Evolutionary conservation across 2,113 vertebrate species (phyloP), one percentile per base, ranked within the genome.

Genomic region (Phylloscopus whistleri): DNA sequence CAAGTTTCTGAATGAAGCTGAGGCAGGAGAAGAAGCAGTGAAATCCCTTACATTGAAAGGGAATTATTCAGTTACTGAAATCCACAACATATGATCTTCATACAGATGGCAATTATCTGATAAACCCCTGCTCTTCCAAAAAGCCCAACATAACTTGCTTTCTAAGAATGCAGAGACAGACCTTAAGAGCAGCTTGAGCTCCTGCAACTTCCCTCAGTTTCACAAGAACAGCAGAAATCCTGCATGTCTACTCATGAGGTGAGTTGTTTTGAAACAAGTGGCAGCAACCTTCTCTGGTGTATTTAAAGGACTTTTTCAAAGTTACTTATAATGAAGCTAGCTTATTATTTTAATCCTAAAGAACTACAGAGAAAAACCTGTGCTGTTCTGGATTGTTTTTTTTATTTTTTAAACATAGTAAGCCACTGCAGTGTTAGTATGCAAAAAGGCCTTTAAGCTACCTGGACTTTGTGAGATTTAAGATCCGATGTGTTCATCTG

Each of bases 401-500:
- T 37, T 10, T 43, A 39, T 10, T n/a, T 60, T 78, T 83, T 30
- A 43, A 80, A 89, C 8, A n/a, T 3, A 31, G 4, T 11, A 87
- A 83, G 13, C 6, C 46, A 81, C 24, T n/a, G 39, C 56, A 66
- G 23, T 30, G 11, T 60, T 53, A 63, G 19, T 30, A 11, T 6
- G 5, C 22, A 55, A 48, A 86, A 79, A 67, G 8, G 10, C 19
- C 30, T 72, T 68, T 59, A 79, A 52, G 13, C 28, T 35, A 52
- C 44, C 37, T 6, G 14, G 12, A 24, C 16, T 63, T 89, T 23
- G 28, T 9, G 6, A 64, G 19, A 39, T 14, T 39, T 53, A 85
- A 59, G 33, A 68, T 46, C 9, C 0, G 0, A 41, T 19, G 17
- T 10, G 11, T 27, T 64, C 53, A 20, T 7, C 23, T 24, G 11